phyloP scores from a whole-genome alignment of 2,797 vertebrate species.

The Odontamblyopus rebecca region DNA sequence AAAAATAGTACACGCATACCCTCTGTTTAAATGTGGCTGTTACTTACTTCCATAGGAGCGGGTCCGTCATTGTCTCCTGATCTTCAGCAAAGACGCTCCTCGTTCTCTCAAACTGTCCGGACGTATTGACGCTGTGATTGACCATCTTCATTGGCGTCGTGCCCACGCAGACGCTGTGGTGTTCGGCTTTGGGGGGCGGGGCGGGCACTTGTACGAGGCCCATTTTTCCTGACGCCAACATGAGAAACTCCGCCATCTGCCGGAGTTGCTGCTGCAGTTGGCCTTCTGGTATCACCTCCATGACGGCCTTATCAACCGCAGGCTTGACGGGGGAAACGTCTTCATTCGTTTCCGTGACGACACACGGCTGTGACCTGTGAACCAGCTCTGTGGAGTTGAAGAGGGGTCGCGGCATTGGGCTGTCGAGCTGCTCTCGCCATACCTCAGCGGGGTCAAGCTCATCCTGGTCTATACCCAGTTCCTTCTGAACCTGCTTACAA shows the following conservation, averaged over 20 bases:
- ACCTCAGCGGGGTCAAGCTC: conserved; percentile 22
- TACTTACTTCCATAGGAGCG: conserved; percentile 79
- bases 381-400: conserved; percentile 74
- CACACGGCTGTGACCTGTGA: conserved; percentile 19
- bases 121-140: conserved; percentile 77
- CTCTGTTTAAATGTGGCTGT: not conserved
- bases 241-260: conserved; percentile 78
- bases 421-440: conserved; percentile 63
- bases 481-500: conserved; percentile 7
- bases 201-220: conserved; percentile 14
- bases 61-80: conserved; percentile 74
- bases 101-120: conserved; percentile 68
- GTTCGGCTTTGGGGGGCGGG: conserved; percentile 20
- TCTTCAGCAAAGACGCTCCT: conserved; percentile 65
- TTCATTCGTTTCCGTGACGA: not conserved
- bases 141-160: conserved; percentile 54
- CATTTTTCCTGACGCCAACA: conserved; percentile 70
- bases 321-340: conserved; percentile 12
- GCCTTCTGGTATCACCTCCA: conserved; percentile 50
- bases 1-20: too few relatives aligned
- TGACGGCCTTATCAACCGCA: conserved; percentile 23
- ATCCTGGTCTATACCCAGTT: conserved; percentile 15
- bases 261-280: conserved; percentile 78
- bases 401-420: conserved; percentile 69
- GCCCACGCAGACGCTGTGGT: conserved; percentile 62